phyloP scores from a whole-genome alignment of 2,888 invertebrate genomes.

The Serripes groenlandicus region DNA sequence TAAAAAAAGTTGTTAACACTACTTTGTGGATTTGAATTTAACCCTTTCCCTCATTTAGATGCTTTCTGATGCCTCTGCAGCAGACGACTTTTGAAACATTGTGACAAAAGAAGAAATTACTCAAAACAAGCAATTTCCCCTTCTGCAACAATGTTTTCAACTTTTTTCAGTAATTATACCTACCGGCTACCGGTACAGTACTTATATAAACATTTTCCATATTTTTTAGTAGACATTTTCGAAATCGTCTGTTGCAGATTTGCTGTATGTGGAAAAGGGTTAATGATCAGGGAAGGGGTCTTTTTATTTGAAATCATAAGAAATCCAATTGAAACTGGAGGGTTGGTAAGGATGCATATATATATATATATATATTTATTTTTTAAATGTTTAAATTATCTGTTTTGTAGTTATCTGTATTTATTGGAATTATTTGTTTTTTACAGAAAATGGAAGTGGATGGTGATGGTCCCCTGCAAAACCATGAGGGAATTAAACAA shows the following conservation, averaged over 20 bases:
- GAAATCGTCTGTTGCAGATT: neutral
- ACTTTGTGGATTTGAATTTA: too few relatives aligned
- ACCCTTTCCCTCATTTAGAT: too few relatives aligned
- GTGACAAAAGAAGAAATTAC: too few relatives aligned
- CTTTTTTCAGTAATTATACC: too few relatives aligned
- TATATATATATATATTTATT: neutral
- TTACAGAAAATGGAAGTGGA: slow-evolving; percentile 85
- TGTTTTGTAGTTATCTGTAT: neutral
- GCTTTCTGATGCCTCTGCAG: too few relatives aligned
- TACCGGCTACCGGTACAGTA: too few relatives aligned
- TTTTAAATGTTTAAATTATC: neutral
- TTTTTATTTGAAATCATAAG: neutral
- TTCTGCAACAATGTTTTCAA: neutral
- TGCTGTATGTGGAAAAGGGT: neutral
- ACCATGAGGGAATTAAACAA: slow-evolving; percentile 91
- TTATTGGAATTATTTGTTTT: slow-evolving; percentile 1
- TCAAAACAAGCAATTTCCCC: neutral
- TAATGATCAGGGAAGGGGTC: neutral
- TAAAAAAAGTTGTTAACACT: too few relatives aligned
- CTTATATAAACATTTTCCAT: too few relatives aligned
- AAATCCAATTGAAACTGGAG: too few relatives aligned
- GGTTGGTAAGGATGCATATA: neutral
- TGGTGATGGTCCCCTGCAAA: slow-evolving; percentile 70
- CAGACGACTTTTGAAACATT: too few relatives aligned
- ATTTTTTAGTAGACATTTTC: too few relatives aligned